Conservation (phyloP, 2,113 vertebrate genomes). For the Zingel zingel region DNA sequence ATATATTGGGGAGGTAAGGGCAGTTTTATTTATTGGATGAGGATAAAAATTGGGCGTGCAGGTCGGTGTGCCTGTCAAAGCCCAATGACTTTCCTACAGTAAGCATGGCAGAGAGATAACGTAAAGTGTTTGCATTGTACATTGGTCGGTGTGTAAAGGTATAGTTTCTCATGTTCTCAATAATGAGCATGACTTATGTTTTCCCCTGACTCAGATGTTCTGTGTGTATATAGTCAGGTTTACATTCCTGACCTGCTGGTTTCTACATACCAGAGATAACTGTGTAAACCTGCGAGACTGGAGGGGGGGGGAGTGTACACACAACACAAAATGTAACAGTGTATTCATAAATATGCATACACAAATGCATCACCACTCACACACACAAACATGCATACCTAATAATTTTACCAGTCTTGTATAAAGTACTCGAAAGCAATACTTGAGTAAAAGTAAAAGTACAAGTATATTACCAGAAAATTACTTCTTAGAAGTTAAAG, state of each 20-base stretch:
- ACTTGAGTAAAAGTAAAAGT: too few species aligned
- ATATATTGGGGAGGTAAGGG: not conserved
- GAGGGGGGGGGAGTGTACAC: not conserved
- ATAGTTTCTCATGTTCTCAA: not conserved
- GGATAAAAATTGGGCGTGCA: not conserved
- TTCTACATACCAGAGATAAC: slow-evolving; percentile 66
- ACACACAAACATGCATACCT: not conserved
- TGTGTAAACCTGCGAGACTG: slow-evolving; percentile 54
- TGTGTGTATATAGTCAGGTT: slow-evolving; percentile 48
- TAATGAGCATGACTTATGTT: not conserved
- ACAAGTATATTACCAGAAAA: too few species aligned
- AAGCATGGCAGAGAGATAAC: not conserved
- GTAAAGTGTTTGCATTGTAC: not conserved
- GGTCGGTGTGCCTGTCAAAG: not conserved
- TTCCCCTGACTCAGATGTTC: slow-evolving; percentile 21
- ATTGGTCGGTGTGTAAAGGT: not conserved
- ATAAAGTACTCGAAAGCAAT: too few species aligned
- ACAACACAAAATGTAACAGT: slow-evolving; percentile 5
- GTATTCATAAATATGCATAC: not conserved
- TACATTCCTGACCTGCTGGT: slow-evolving; percentile 62
- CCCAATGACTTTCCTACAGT: not conserved
- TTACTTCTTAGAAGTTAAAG: too few species aligned
- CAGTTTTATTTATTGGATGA: not conserved
- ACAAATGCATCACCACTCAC: not conserved
- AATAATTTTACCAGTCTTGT: not conserved